Percentiles rank a stretch among this genome's conserved stretches.
Evolutionary conservation across 2,888 invertebrate species (phyloP).

Genomic region (Diadromus collaris): DNA sequence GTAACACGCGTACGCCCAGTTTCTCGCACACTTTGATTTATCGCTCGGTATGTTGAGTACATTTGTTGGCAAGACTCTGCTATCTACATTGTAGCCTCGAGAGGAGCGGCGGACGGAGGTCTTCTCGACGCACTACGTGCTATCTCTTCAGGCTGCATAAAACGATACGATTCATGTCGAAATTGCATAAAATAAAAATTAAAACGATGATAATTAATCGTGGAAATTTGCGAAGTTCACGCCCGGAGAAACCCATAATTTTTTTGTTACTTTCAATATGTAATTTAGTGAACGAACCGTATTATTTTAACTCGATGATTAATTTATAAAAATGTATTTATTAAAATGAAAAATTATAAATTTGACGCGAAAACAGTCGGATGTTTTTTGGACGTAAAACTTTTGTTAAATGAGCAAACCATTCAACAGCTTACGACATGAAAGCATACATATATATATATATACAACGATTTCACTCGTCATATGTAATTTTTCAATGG

Average conservation of each 20-base stretch:
- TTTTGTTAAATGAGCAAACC: neutral
- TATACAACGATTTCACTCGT: slow-evolving; percentile 26
- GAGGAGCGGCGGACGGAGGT: neutral
- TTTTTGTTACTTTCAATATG: too few relatives aligned
- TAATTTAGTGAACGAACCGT: too few relatives aligned
- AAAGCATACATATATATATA: neutral
- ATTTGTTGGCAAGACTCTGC: slow-evolving; percentile 14
- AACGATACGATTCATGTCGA: neutral
- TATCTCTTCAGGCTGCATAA: neutral
- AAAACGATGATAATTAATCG: too few relatives aligned
- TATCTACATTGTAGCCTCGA: slow-evolving; percentile 15
- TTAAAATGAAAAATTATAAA: too few relatives aligned
- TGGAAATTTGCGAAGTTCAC: neutral
- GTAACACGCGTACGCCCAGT: slow-evolving; percentile 27
- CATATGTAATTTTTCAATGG: slow-evolving; percentile 4
- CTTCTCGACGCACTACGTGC: neutral
- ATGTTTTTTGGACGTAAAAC: neutral
- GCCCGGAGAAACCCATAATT: too few relatives aligned
- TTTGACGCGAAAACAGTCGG: neutral
- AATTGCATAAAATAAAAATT: neutral
- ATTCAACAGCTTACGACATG: neutral
- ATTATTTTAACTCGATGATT: too few relatives aligned
- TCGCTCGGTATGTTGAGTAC: slow-evolving; percentile 4
- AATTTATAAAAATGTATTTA: too few relatives aligned
- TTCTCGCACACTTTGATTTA: slow-evolving; percentile 31